Conservation (phyloP, 1,140 invertebrate genomes). For the Physella acuta region DNA sequence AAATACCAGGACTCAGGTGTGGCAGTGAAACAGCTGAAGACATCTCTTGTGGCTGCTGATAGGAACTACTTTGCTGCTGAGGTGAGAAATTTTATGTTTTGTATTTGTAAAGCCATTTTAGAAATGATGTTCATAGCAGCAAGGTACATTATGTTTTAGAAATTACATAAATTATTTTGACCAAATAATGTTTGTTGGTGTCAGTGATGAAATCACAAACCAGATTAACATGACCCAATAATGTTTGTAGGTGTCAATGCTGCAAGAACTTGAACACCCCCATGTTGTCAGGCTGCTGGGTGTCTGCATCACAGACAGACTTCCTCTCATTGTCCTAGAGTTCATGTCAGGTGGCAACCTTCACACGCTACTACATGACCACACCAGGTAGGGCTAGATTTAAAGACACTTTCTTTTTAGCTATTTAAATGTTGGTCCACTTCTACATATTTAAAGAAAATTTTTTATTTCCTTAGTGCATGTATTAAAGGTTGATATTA, state of each 20-base stretch:
- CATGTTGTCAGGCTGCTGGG: constrained; percentile 51
- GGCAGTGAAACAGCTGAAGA: constrained; percentile 48
- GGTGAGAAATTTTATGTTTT: constrained; percentile 33
- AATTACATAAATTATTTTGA: too few relatives aligned
- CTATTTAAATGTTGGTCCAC: too few relatives aligned
- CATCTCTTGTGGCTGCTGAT: constrained; percentile 44
- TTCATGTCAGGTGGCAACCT: constrained; percentile 50
- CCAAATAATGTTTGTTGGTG: too few relatives aligned
- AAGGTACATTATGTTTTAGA: too few relatives aligned
- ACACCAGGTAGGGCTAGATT: constrained; percentile 18
- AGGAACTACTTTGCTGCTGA: constrained; percentile 55
- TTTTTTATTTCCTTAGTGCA: too few relatives aligned
- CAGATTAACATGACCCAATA: too few relatives aligned
- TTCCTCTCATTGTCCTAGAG: constrained; percentile 52
- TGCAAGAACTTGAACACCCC: constrained; percentile 51
- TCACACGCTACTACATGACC: constrained; percentile 41
- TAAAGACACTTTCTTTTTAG: too few relatives aligned
- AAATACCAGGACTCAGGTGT: constrained; percentile 48
- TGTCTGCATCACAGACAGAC: constrained; percentile 40
- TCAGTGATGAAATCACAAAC: too few relatives aligned
- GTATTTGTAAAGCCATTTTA: too few relatives aligned
- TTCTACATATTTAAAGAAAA: too few relatives aligned
- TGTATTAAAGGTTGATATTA: too few relatives aligned
- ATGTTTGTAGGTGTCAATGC: constrained; percentile 44
- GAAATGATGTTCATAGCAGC: too few relatives aligned